Evolutionary conservation across 2,113 vertebrate genomes (phyloP), one percentile per base, ranked within the genome.

Genomic region (Pseudorasbora parva): DNA sequence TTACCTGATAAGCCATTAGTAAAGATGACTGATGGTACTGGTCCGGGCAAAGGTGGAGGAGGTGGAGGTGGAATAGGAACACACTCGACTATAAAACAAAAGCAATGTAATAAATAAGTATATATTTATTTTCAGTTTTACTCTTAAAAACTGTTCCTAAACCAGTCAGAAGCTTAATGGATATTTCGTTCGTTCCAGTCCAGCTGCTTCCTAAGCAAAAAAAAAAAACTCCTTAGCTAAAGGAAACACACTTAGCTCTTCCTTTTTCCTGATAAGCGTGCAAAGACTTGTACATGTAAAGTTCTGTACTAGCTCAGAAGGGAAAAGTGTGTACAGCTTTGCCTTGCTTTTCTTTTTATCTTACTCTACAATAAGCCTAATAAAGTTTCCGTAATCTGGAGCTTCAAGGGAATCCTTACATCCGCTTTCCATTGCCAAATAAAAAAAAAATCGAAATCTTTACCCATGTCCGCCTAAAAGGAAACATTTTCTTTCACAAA

Each of bases 1-100:
- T 92, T 91, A 98, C 97, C 97, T 85, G 97, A 97, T 64, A 99
- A 93, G 85, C 97, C 97, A 0, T 96, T 81, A 5, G 94, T 98
- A 85, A 99, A 91, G 69, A 98, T 94, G 51, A 98, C 94, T 7
- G 96, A 98, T 17, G 96, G 96, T 2, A 95, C 95, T n/a, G 95
- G 86, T 0, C 94, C 97, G 0, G 96, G 95, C 59, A 98, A 92
- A 2, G 96, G 98, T 5, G 93, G 91, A 33, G 94, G 92, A 1
- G 91, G 93, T 0, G 94, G 93, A 33, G 92, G 93, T 72, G 91
- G 91, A 9, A 82, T 60, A 47, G 81, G 88, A 43, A 91, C 8
- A 71, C 62, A 84, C 62, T 78, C 92, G 78, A 92, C 96, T 98
- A 88, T 5, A 21, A 86, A 88, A 76, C 21, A 86, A 88, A 47